A percentile compares a stretch with the other conserved stretches of the same genome.
phyloP scores from a whole-genome alignment of 2,797 vertebrate species.

The Clamator glandarius region DNA sequence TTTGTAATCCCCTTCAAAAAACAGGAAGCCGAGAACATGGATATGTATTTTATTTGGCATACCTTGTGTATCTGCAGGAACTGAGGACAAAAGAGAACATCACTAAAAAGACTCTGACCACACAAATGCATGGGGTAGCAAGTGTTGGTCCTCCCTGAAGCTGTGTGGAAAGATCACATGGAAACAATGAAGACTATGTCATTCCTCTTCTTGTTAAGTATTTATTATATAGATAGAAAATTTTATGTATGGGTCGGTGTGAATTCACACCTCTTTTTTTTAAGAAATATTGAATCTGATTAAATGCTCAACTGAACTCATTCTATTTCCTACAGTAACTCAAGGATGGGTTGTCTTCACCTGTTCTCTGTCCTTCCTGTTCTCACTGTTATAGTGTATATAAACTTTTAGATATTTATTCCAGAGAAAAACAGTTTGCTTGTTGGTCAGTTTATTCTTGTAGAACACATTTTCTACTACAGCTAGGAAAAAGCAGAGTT shows the following conservation, averaged over 20 bases:
- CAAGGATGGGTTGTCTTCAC: neutral
- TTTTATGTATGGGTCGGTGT: neutral
- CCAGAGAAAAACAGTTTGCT: neutral
- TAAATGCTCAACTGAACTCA: neutral
- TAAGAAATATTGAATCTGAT: neutral
- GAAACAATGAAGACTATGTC: neutral
- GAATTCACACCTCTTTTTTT: neutral
- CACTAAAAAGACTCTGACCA: neutral
- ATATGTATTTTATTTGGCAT: neutral
- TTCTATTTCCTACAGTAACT: neutral
- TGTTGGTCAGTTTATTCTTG: neutral
- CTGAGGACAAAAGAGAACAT: neutral
- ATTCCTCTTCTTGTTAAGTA: neutral
- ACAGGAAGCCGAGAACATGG: neutral
- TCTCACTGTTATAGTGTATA: neutral
- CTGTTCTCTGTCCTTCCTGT: neutral
- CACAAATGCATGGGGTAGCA: neutral
- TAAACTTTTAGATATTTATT: neutral
- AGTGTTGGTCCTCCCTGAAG: neutral
- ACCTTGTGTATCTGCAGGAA: neutral
- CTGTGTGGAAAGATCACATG: fast-evolving
- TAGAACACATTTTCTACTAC: neutral
- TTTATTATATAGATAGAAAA: neutral
- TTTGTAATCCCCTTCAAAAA: neutral
- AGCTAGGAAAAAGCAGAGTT: neutral